These are phyloP conservation scores for Podabrus alpinus DNA, from an alignment of 2,888 invertebrate species.

Conservation along the genomic window DNA sequence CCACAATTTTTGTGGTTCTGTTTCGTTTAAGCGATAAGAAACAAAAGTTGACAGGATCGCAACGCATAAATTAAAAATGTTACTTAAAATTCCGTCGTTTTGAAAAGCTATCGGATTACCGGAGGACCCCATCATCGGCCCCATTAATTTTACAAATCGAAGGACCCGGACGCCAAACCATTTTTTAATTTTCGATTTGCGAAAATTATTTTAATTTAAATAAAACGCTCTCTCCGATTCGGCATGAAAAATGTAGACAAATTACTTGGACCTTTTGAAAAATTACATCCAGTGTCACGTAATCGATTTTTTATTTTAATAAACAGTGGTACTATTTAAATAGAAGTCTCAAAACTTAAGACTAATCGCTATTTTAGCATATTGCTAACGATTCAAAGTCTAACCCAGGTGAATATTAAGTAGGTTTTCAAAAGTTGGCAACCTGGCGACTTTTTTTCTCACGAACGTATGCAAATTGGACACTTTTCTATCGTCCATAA, in stretches of 20 bases:
- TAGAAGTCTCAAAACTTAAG: slow-evolving; percentile 15
- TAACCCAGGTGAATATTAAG: slow-evolving; percentile 27
- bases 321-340: slow-evolving; percentile 8
- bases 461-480: slow-evolving; percentile 27
- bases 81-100: neutral
- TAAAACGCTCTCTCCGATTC: slow-evolving; percentile 13
- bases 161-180: slow-evolving; percentile 7
- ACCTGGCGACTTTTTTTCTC: slow-evolving; percentile 25
- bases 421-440: slow-evolving; percentile 17
- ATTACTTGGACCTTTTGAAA: slow-evolving; percentile 22
- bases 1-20: neutral
- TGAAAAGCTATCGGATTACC: neutral
- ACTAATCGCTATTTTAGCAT: slow-evolving; percentile 29
- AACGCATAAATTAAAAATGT: neutral
- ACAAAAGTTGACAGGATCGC: neutral
- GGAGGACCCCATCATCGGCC: neutral
- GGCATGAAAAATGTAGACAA: slow-evolving; percentile 29
- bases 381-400: slow-evolving; percentile 27
- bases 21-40: neutral
- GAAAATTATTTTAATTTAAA: slow-evolving; percentile 19
- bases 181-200: slow-evolving; percentile 17
- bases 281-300: slow-evolving; percentile 22
- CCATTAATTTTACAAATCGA: neutral
- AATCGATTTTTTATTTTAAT: slow-evolving; percentile 32
- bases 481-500: slow-evolving; percentile 18